Evolutionary conservation across 2,797 vertebrate genomes (phyloP), one percentile per base, ranked within the genome.

Genomic region (Hypotaenidia philippensis): DNA sequence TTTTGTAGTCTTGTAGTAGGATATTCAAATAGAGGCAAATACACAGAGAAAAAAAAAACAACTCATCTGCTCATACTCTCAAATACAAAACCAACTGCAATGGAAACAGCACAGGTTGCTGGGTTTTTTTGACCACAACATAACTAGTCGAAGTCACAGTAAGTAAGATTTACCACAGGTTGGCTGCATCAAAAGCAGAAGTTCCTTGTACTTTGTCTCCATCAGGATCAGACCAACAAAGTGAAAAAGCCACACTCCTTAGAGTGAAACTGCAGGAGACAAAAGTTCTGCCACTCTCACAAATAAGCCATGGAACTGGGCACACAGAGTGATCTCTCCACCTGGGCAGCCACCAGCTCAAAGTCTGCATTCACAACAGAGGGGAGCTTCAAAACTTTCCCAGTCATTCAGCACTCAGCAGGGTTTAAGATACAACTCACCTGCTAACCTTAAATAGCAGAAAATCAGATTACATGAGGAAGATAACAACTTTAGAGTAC

Each of bases 391-490:
- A 87, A 76, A 87, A 83, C 47, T 78, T 90, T 57, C 45, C 69
- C 65, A 91, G 68, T 76, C 75, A 88, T 66, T 91, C 92, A 92
- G 52, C 52, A 61, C 87, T 61, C 91, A 80, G 82, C 82, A 85
- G 60, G 52, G 40, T 26, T 78, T 83, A 40, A 29, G 44, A 38
- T 47, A 83, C 59, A 93, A 41, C 70, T 79, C 44, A 34, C 55
- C 36, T 44, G 34, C 64, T 83, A 52, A 78, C 63, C 76, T 92
- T 76, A 78, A 84, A 86, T 7, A 76, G 53, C 22, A 84, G 36
- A 85, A 91, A 84, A 61, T 25, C 55, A 75, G 34, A 34, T 82
- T 78, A 45, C 60, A 65, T 31, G 32, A 81, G 53, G 32, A 76
- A 27, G 41, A 32, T 29, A 91, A 78, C 29, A 69, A 56, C 65